A percentile compares a stretch with the other conserved stretches of the same genome.
Conservation (phyloP, 2,113 vertebrate genomes). For the Rousettus leschenaultii region DNA sequence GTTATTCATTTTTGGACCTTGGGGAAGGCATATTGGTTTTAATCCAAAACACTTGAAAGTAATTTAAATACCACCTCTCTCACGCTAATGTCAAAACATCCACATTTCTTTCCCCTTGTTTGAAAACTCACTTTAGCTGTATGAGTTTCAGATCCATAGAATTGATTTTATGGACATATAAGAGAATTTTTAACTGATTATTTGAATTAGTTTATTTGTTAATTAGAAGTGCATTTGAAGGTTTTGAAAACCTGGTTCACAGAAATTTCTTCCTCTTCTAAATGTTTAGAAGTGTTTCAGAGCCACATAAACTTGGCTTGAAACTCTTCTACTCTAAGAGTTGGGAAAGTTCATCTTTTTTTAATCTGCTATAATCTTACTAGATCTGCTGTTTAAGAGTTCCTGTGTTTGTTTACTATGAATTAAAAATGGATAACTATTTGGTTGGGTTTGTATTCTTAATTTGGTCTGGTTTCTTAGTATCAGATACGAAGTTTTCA, state of each 20-base stretch:
- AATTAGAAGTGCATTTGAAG: neutral
- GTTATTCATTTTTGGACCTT: conserved; percentile 38
- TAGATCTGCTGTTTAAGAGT: neutral
- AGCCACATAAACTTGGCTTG: neutral
- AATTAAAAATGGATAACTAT: neutral
- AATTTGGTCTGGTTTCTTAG: neutral
- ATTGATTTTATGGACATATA: neutral
- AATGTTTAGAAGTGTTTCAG: neutral
- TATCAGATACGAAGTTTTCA: neutral
- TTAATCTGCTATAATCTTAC: neutral
- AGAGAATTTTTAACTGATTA: conserved; percentile 3
- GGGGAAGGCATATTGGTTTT: conserved; percentile 21
- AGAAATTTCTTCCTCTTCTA: neutral
- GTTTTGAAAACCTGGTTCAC: neutral
- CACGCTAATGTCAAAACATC: neutral
- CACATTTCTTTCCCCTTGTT: neutral
- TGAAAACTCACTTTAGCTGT: neutral
- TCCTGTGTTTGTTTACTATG: neutral
- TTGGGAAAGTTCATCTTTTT: neutral
- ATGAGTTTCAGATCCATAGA: neutral
- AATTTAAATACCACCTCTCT: conserved; percentile 23
- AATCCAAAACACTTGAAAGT: conserved; percentile 44
- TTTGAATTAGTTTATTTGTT: conserved; percentile 29
- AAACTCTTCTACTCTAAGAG: neutral
- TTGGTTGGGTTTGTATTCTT: neutral